Evolutionary conservation across 2,888 invertebrate genomes (phyloP).

Genomic region (Seira sanloemensis): DNA sequence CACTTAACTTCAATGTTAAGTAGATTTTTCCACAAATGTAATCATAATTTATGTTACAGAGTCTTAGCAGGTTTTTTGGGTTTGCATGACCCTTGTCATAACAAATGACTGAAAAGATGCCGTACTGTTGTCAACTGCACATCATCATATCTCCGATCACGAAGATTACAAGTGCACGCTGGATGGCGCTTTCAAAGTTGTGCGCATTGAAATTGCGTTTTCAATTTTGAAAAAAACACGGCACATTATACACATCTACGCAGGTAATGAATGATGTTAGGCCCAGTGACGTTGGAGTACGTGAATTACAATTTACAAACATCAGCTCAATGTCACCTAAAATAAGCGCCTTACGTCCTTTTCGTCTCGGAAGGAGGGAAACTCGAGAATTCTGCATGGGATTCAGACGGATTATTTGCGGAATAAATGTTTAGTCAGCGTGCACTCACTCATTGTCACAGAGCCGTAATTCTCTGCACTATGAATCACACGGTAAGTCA

Average conservation of each 20-base stretch:
- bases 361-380: neutral
- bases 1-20: slow-evolving; percentile 40
- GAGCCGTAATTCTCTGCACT: neutral
- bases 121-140: neutral
- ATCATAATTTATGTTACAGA: neutral
- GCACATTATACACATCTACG: neutral
- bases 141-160: neutral
- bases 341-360: neutral
- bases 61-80: neutral
- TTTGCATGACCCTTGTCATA: slow-evolving; percentile 54
- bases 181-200: neutral
- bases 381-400: neutral
- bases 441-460: neutral
- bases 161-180: neutral
- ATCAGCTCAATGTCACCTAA: slow-evolving; percentile 55
- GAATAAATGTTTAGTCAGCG: neutral
- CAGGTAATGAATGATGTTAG: too few relatives aligned
- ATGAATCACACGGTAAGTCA: neutral
- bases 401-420: too few relatives aligned
- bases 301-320: slow-evolving; percentile 1
- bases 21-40: neutral
- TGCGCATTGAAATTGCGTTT: neutral
- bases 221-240: neutral
- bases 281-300: too few relatives aligned
- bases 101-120: slow-evolving; percentile 1